phyloP scores from a whole-genome alignment of 2,797 vertebrate genomes.

The Rallus crepitans region DNA sequence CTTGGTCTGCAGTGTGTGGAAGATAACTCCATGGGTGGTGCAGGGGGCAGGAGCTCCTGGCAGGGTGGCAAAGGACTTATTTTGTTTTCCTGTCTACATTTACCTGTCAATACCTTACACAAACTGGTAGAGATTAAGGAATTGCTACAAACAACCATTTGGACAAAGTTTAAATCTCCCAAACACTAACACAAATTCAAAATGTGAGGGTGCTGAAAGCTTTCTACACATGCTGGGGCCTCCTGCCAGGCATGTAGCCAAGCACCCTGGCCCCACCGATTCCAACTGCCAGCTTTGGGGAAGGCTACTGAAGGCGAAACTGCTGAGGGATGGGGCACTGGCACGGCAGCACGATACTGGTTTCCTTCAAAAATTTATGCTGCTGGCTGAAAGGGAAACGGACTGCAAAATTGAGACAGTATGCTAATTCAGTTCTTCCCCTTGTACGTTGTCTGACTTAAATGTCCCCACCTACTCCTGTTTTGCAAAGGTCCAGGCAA shows the following conservation, averaged over 20 bases:
- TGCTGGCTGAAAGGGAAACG: not conserved
- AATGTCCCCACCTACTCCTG: not conserved
- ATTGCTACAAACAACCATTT: not conserved
- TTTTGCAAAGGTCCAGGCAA: not conserved
- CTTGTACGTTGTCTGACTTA: not conserved
- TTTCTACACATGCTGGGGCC: not conserved
- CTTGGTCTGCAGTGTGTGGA: not conserved
- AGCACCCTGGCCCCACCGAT: fast-evolving
- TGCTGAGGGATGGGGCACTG: not conserved
- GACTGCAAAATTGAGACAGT: not conserved
- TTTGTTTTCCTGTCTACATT: not conserved
- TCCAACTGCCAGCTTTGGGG: not conserved
- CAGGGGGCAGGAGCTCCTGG: not conserved
- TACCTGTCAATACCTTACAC: not conserved
- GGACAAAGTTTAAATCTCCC: not conserved
- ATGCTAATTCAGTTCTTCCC: not conserved
- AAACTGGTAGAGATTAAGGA: not conserved
- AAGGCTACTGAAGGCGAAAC: not conserved
- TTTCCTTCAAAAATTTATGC: not conserved
- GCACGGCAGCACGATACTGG: not conserved
- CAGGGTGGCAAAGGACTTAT: not conserved
- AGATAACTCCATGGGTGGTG: not conserved
- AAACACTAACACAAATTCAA: not conserved
- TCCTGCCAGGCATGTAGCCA: not conserved
- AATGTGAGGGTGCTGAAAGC: not conserved